A percentile compares a stretch with the other conserved stretches of the same genome.
phyloP scores from a whole-genome alignment of 2,113 vertebrate species.

The Rhinoderma darwinii region DNA sequence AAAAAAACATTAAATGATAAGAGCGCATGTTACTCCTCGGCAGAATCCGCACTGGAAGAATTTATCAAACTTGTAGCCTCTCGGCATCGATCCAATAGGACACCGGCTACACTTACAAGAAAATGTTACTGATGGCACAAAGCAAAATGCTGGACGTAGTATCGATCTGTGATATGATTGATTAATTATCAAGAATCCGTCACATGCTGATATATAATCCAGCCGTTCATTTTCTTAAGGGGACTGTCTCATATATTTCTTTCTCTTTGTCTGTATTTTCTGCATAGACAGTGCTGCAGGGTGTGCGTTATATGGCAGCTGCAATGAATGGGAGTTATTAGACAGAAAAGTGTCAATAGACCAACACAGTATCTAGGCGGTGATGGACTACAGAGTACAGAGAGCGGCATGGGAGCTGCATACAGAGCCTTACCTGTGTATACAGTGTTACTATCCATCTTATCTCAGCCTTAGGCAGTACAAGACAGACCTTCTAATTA shows the following conservation, averaged over 20 bases:
- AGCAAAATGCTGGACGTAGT: neutral
- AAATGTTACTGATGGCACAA: neutral
- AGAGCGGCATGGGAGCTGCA: too few species aligned
- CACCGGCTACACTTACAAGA: neutral
- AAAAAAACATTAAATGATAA: constrained; percentile 52
- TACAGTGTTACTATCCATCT: too few species aligned
- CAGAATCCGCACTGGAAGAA: constrained; percentile 24
- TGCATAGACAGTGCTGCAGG: too few species aligned
- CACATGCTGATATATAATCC: neutral
- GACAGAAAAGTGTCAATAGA: too few species aligned
- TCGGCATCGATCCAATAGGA: constrained; percentile 8
- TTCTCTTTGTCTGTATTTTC: too few species aligned
- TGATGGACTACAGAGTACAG: too few species aligned
- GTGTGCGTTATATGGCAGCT: too few species aligned
- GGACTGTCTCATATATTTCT: neutral
- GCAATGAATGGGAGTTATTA: too few species aligned
- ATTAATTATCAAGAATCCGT: neutral
- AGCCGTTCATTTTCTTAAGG: neutral
- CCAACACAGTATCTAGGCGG: too few species aligned
- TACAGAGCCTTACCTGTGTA: too few species aligned
- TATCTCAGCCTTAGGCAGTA: too few species aligned
- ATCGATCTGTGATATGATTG: constrained; percentile 15
- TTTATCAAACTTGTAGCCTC: constrained; percentile 26
- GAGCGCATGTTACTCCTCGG: neutral
- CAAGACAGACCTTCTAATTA: neutral